Conservation (phyloP, 2,113 vertebrate species). For the Eleginops maclovinus region DNA sequence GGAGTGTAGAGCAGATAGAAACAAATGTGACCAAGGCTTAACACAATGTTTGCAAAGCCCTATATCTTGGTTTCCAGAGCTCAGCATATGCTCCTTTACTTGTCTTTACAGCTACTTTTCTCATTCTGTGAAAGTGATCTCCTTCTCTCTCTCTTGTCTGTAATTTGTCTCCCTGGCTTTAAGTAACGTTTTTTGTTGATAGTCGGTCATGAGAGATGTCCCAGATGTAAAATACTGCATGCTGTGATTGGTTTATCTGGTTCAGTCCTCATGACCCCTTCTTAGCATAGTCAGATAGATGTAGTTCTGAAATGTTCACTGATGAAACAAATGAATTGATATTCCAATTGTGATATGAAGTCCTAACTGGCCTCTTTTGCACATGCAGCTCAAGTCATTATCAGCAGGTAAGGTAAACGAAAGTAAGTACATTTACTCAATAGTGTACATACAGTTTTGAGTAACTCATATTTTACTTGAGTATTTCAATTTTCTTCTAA, state of each 20-base stretch:
- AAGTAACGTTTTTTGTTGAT: constrained; percentile 46
- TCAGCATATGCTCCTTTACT: constrained; percentile 13
- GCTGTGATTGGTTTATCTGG: constrained; percentile 49
- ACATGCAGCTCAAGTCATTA: constrained; percentile 24
- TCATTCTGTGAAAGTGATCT: constrained; percentile 8
- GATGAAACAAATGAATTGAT: constrained; percentile 44
- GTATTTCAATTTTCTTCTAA: not conserved
- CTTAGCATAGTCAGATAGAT: constrained; percentile 48
- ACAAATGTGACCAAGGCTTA: constrained; percentile 36
- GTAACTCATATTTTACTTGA: too few species aligned
- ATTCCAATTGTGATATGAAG: constrained; percentile 1
- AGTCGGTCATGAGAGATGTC: constrained; percentile 55
- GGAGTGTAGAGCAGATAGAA: constrained; percentile 48
- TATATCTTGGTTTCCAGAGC: constrained; percentile 27
- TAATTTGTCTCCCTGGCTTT: constrained; percentile 50
- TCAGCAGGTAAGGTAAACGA: not conserved
- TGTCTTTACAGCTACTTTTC: constrained; percentile 2
- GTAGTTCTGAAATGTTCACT: constrained; percentile 40
- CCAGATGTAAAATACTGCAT: constrained; percentile 48
- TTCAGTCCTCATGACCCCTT: constrained; percentile 26
- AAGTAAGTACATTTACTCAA: constrained; percentile 3
- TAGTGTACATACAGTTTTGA: not conserved
- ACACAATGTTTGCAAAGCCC: constrained; percentile 33
- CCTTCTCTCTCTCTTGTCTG: constrained; percentile 28
- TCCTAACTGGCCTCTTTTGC: not conserved